A percentile compares a stretch with the other conserved stretches of the same genome.
These are phyloP conservation scores for Epinephelus moara DNA, from an alignment of 2,113 vertebrate genomes.

Conservation along the genomic window DNA sequence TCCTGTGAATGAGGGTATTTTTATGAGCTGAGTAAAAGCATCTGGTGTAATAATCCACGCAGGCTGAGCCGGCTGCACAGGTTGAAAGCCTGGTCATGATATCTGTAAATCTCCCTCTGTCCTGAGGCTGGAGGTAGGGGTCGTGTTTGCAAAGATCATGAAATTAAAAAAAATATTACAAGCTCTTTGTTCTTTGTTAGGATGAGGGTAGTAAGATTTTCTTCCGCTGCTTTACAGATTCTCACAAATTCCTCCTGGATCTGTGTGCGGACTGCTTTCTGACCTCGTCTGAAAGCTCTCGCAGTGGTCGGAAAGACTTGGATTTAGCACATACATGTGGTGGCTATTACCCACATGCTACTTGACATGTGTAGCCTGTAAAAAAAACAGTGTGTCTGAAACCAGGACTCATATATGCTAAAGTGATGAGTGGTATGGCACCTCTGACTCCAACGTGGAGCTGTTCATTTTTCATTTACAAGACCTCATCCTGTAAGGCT, in stretches of 20 bases:
- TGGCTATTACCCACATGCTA: constrained; percentile 49
- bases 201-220: constrained; percentile 12
- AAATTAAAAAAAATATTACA: constrained; percentile 13
- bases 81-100: constrained; percentile 57
- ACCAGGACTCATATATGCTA: constrained; percentile 23
- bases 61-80: constrained; percentile 41
- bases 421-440: constrained; percentile 37
- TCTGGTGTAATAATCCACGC: constrained; percentile 70
- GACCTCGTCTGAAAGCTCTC: constrained; percentile 25
- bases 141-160: constrained; percentile 26
- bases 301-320: constrained; percentile 38
- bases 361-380: constrained; percentile 68
- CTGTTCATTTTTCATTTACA: constrained; percentile 31
- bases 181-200: constrained; percentile 11
- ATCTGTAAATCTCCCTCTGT: constrained; percentile 47
- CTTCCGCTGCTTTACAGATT: constrained; percentile 1
- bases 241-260: constrained; percentile 20
- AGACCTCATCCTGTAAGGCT: not conserved
- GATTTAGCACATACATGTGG: constrained; percentile 57
- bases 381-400: constrained; percentile 49
- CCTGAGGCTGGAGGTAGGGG: not conserved
- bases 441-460: constrained; percentile 40
- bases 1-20: constrained; percentile 62
- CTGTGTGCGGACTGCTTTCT: constrained; percentile 5
- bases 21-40: constrained; percentile 59